These are phyloP conservation scores for Abrostola tripartita DNA, from an alignment of 2,888 invertebrate genomes.

Conservation along the genomic window DNA sequence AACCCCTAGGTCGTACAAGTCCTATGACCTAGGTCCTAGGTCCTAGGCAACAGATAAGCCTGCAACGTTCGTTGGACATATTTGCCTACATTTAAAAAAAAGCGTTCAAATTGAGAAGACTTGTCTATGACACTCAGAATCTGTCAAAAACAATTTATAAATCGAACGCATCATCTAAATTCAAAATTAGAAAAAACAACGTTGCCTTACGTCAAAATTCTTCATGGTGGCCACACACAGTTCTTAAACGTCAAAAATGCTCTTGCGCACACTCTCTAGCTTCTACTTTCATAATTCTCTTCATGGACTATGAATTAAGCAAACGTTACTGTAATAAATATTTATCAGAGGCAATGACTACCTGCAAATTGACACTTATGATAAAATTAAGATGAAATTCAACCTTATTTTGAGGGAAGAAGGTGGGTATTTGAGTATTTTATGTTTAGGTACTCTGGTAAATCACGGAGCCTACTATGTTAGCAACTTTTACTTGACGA, in stretches of 20 bases:
- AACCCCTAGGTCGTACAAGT: too few relatives aligned
- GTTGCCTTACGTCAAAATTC: conserved; percentile 1
- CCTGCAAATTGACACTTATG: conserved; percentile 47
- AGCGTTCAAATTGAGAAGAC: too few relatives aligned
- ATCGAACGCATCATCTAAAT: not conserved
- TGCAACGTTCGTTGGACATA: too few relatives aligned
- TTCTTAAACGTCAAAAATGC: not conserved
- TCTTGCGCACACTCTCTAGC: conserved; percentile 32
- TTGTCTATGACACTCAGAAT: too few relatives aligned
- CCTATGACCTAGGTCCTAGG: too few relatives aligned
- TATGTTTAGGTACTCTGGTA: conserved; percentile 53
- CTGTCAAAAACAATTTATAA: too few relatives aligned
- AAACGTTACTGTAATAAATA: conserved; percentile 46
- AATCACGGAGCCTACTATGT: conserved; percentile 46
- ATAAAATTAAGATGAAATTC: conserved; percentile 11
- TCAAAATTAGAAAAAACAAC: not conserved
- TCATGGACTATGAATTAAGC: conserved; percentile 42
- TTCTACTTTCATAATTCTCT: conserved; percentile 37
- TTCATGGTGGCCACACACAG: too few relatives aligned
- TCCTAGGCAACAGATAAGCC: too few relatives aligned
- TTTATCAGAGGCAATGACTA: conserved; percentile 52
- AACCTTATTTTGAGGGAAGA: conserved; percentile 26
- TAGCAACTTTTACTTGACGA: conserved; percentile 58
- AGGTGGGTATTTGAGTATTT: conserved; percentile 34
- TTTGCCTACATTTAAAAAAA: too few relatives aligned